phyloP scores from a whole-genome alignment of 1,140 invertebrate genomes.

The Temnothorax curvispinosus region DNA sequence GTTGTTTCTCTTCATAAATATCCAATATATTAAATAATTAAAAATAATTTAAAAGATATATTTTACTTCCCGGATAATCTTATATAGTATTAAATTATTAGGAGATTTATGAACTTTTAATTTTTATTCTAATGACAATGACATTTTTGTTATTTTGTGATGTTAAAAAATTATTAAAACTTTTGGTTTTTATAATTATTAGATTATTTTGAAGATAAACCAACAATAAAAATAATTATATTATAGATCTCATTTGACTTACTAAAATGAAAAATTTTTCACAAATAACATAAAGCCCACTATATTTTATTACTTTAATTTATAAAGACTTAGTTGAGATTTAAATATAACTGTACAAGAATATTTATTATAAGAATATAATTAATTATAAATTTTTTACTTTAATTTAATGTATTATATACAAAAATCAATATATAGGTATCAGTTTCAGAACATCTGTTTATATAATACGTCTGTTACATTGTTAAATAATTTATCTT shows the following conservation, averaged over 20 bases:
- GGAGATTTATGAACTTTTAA: background rate
- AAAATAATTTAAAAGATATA: background rate
- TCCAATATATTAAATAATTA: background rate
- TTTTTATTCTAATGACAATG: background rate
- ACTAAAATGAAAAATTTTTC: background rate
- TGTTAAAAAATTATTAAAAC: background rate
- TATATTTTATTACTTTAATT: background rate
- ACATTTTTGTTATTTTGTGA: background rate
- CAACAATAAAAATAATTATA: background rate
- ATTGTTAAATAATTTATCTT: no score
- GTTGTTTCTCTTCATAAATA: background rate
- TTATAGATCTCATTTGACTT: background rate
- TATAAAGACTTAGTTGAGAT: background rate
- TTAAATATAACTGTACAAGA: background rate
- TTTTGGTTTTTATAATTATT: background rate
- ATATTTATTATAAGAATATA: background rate
- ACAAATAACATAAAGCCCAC: background rate
- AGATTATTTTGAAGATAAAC: background rate
- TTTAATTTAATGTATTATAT: no score
- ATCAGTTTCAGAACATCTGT: no score
- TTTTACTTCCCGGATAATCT: background rate
- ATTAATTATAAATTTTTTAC: background rate
- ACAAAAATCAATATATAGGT: no score
- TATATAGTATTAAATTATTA: background rate
- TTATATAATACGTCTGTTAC: no score